Base-by-base conservation (phyloP, 2,888 invertebrate species). In the Agapostemon virescens region DNA sequence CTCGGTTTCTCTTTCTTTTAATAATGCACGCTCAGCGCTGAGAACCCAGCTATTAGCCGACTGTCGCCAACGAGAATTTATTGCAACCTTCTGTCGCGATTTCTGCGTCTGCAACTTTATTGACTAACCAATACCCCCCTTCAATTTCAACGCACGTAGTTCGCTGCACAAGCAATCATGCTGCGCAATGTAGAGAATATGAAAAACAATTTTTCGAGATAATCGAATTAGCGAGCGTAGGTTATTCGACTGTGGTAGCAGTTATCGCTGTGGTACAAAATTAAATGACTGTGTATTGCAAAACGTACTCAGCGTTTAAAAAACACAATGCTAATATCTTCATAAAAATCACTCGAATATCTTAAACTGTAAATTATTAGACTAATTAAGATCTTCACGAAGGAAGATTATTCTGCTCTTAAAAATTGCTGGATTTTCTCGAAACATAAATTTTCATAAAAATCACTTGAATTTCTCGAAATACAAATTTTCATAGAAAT, bases 1-100 rank as follows among this genome's bases (percentile, higher is more conserved):
- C 68, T 69, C 68, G 75, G 64, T 69, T 70, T 74, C 77, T 49
- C 63, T 78, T 66, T 42, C 58, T 26, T 52, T 58, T 45, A 23
- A 63, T 33, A 23, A 66, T 61, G 30, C 61, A 52, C 74, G 74
- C 72, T 77, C 33, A 20, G n/a, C 76, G 82, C 82, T 80, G 67
- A n/a, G 72, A 77, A 85, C 80, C 74, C 71, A 80, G 77, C 84
- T 77, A 83, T 85, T 84, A 77, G 72, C 79, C 77, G 72, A 79
- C 83, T 84, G 81, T 86, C 83, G 64, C 74, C 73, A 36, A 49
- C 69, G 74, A 72, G 45, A 78, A 76, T 80, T 84, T 84, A 84
- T 76, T 75, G 74, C 73, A 66, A 66, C 64, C 63, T 64, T 77
- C 73, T 49, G 30, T 69, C 42, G 38, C 73, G 72, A 77, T 79